Conservation (phyloP, 2,797 vertebrate species). For the Pipistrellus nathusii region DNA sequence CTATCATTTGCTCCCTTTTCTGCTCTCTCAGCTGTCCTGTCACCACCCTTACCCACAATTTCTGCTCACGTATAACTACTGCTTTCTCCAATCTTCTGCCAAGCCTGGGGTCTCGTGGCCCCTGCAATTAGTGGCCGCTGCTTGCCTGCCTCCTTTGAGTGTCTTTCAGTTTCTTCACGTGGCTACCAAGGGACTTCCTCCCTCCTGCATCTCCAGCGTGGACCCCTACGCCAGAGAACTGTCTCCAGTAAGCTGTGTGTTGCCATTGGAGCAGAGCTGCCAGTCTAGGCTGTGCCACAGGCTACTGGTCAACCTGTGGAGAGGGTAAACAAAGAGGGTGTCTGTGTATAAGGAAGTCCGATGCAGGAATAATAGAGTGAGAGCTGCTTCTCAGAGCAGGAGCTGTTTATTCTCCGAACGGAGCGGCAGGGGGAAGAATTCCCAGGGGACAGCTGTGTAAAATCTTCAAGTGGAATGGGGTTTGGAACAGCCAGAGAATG, state of each 20-base stretch:
- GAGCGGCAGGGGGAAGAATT: neutral
- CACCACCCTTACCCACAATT: neutral
- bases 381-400: too few relatives aligned
- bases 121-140: too few relatives aligned
- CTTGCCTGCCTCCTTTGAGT: neutral
- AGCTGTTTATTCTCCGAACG: neutral
- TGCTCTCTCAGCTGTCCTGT: neutral
- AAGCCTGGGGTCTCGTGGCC: neutral
- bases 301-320: neutral
- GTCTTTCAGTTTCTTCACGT: neutral
- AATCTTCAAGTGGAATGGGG: neutral
- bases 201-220: neutral
- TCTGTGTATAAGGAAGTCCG: neutral
- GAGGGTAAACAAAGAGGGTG: neutral
- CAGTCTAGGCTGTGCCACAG: rapidly evolving
- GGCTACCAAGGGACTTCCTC: neutral
- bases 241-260: neutral
- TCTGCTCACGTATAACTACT: neutral
- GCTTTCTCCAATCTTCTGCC: neutral
- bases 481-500: neutral
- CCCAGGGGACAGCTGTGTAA: neutral
- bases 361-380: neutral
- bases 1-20: neutral
- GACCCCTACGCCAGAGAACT: neutral
- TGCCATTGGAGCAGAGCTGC: neutral